A percentile compares a stretch with the other conserved stretches of the same genome.
Evolutionary conservation across 2,797 vertebrate species (phyloP).

Genomic region (Sarcophilus harrisii): DNA sequence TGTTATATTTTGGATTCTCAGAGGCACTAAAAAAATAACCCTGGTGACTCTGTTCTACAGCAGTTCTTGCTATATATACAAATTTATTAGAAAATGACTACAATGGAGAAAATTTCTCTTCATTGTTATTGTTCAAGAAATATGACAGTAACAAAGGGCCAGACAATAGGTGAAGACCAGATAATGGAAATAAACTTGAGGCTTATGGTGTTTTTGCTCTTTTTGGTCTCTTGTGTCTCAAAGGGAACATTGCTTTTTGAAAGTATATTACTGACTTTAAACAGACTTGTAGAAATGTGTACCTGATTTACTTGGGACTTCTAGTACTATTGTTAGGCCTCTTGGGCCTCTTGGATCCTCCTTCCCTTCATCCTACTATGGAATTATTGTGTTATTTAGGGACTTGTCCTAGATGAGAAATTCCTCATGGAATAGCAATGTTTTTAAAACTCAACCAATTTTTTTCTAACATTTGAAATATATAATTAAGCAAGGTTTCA

Average conservation of each 20-base stretch:
- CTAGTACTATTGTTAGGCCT: neutral
- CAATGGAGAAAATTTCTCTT: constrained; percentile 18
- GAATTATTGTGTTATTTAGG: neutral
- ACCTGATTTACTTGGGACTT: neutral
- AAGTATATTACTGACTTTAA: constrained; percentile 4
- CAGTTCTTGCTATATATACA: neutral
- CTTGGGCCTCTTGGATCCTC: constrained; percentile 20
- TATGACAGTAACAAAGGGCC: neutral
- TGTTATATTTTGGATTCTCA: neutral
- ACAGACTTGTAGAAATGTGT: neutral
- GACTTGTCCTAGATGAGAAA: neutral
- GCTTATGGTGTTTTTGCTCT: neutral
- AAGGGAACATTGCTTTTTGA: neutral
- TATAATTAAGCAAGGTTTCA: constrained; percentile 30
- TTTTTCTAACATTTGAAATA: neutral
- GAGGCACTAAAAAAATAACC: neutral
- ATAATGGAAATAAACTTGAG: neutral
- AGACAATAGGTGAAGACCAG: neutral
- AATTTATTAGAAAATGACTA: constrained; percentile 10
- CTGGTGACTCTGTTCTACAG: neutral
- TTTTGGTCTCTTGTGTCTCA: neutral
- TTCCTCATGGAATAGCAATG: neutral
- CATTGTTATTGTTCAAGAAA: neutral
- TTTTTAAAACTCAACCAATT: neutral
- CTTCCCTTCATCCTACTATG: neutral